Evolutionary conservation across 1,140 invertebrate species (phyloP).

Genomic region (Sycobia sp.): DNA sequence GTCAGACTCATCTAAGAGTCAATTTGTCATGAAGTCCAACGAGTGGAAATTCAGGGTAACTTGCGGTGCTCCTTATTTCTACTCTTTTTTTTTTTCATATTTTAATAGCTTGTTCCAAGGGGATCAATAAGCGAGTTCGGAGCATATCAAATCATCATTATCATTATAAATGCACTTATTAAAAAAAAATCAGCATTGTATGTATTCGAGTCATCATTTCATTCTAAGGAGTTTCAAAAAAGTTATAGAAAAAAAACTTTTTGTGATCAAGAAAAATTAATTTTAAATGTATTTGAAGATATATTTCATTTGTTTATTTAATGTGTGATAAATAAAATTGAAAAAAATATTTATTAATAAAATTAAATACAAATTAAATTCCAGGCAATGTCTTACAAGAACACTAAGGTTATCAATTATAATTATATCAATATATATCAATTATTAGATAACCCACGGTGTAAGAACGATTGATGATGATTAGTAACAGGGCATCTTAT

Average conservation of each 20-base stretch:
- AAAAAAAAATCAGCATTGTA: not conserved
- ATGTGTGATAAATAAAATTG: no score
- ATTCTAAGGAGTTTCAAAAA: slow-evolving; percentile 3
- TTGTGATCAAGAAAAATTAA: no score
- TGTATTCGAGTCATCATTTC: slow-evolving; percentile 11
- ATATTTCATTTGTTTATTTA: no score
- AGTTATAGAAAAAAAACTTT: no score
- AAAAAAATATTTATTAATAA: no score
- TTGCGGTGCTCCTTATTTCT: slow-evolving; percentile 53
- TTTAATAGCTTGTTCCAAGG: slow-evolving; percentile 40
- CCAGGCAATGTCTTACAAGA: slow-evolving; percentile 31
- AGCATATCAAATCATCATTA: slow-evolving; percentile 3
- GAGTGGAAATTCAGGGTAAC: slow-evolving; percentile 83
- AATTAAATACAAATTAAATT: no score
- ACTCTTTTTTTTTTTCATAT: slow-evolving; percentile 42
- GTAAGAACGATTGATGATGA: no score
- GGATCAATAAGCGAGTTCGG: slow-evolving; percentile 12
- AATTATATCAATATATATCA: no score
- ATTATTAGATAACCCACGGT: slow-evolving; percentile 41
- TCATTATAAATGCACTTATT: slow-evolving; percentile 5
- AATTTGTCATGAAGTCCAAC: slow-evolving; percentile 70
- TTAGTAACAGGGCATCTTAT: slow-evolving; percentile 45
- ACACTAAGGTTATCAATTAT: slow-evolving; percentile 52
- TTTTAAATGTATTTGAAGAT: no score
- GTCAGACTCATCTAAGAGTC: slow-evolving; percentile 61